phyloP scores from a whole-genome alignment of 2,113 vertebrate genomes.

The Cynopterus brachyotis region DNA sequence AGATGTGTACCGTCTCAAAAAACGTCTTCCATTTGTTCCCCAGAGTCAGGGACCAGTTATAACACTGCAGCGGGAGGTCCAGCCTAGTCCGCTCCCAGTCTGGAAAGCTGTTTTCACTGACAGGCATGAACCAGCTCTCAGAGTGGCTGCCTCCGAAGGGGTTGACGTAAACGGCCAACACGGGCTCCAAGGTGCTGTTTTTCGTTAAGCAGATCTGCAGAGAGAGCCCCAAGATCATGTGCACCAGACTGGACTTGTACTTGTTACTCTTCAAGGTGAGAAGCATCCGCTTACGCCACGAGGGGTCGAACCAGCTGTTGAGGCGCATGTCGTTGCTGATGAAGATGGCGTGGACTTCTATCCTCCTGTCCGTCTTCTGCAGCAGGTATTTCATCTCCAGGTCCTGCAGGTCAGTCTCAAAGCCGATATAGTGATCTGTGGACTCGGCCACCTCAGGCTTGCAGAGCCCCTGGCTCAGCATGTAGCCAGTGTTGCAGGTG shows the following conservation, averaged over 20 bases:
- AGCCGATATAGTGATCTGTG: constrained; percentile 96
- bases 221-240: constrained; percentile 96
- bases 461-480: constrained; percentile 92
- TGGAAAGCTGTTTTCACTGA: constrained; percentile 93
- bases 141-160: constrained; percentile 98
- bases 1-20: constrained; percentile 98
- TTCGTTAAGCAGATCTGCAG: constrained; percentile 97
- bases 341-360: constrained; percentile 97
- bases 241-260: constrained; percentile 97
- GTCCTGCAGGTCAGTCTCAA: constrained; percentile 97
- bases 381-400: constrained; percentile 94
- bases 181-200: constrained; percentile 97
- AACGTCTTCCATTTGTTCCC: constrained; percentile 99
- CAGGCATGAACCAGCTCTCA: constrained; percentile 98
- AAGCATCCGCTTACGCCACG: constrained; percentile 97
- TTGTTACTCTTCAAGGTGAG: constrained; percentile 98
- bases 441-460: constrained; percentile 95
- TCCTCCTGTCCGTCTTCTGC: constrained; percentile 92
- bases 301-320: constrained; percentile 98
- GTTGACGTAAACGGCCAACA: constrained; percentile 95
- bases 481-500: constrained; percentile 92
- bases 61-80: constrained; percentile 96
- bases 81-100: constrained; percentile 96
- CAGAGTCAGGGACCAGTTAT: constrained; percentile 96
- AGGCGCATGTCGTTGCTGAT: constrained; percentile 99